Evolutionary conservation across 2,888 invertebrate species (phyloP).

Genomic region (Atrina japonica): DNA sequence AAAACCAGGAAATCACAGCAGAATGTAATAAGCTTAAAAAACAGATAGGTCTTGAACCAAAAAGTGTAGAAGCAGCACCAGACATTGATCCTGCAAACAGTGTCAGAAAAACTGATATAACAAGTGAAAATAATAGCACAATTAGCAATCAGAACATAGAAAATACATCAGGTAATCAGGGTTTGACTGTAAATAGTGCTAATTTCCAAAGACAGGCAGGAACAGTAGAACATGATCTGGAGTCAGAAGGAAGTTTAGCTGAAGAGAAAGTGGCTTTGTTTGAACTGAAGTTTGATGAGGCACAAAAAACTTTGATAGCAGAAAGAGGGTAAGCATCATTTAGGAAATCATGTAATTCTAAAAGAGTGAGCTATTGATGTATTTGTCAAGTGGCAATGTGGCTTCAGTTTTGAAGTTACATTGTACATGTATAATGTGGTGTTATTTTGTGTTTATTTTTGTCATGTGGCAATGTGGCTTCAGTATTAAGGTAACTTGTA

Average conservation of each 20-base stretch:
- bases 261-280: slow-evolving; percentile 79
- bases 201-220: neutral
- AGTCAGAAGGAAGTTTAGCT: slow-evolving; percentile 50
- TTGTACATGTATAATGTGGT: slow-evolving; percentile 6
- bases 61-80: neutral
- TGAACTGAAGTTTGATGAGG: slow-evolving; percentile 87
- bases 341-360: neutral
- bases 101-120: slow-evolving; percentile 4
- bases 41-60: slow-evolving; percentile 9
- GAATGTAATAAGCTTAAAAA: slow-evolving; percentile 83
- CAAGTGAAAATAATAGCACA: neutral
- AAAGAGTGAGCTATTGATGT: neutral
- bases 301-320: slow-evolving; percentile 86
- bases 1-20: slow-evolving; percentile 89
- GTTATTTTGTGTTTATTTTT: slow-evolving; percentile 1
- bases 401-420: too few species aligned
- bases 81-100: slow-evolving; percentile 6
- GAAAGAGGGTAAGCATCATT: slow-evolving; percentile 87
- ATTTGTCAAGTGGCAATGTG: too few species aligned
- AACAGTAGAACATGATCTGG: slow-evolving; percentile 18
- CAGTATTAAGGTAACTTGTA: too few species aligned
- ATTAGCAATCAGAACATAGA: neutral
- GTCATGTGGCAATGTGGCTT: too few species aligned
- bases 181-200: neutral
- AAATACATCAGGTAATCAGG: neutral